Base-by-base conservation (phyloP, 2,797 vertebrate species). In the Poliocrania exsul region DNA sequence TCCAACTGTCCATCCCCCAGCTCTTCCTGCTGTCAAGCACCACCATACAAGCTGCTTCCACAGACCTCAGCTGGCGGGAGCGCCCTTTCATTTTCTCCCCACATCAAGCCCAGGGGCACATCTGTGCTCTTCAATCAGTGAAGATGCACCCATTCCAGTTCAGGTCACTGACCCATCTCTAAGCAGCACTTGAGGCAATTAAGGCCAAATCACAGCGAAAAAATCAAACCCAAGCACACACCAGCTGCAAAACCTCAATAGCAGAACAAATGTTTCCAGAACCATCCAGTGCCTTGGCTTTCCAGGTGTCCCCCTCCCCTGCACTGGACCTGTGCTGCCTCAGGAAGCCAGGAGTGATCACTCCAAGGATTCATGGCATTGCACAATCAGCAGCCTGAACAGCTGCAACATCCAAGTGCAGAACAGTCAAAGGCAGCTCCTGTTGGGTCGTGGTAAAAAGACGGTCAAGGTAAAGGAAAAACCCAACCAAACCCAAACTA, bases 201-300 rank as follows among this genome's bases (percentile, higher is more conserved):
- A 12, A 21, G 26, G 53, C 51, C 21, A 28, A 31, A 33, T 7
- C 25, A 16, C 23, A 7, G 31, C 5, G 14, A 61, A 56, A 38
- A n/a, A 66, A 4, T 11, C 4, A 44, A 49, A 35, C 3, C 31
- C 14, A 37, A 40, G 46, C 19, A 14, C 56, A 19, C 40, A 19
- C 7, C 1, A 15, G 2, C 37, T 4, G 9, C 21, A 23, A 37
- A 51, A 13, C 29, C 17, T 16, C 7, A 2, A 2, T 0, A 5
- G 0, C 56, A 31, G 31, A 61, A 13, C 16, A 33, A 18, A 26
- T 6, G 17, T 6, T 28, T 13, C 33, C 37, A 13, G 33, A 25
- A 5, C 7, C 25, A 31, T 1, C 8, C 54, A 3, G 51, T 16
- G 44, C 62, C 12, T 25, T 28, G 15, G 49, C 42, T 37, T 11